Evolutionary conservation across 2,797 vertebrate genomes (phyloP).

Genomic region (Hippocampus kuda): DNA sequence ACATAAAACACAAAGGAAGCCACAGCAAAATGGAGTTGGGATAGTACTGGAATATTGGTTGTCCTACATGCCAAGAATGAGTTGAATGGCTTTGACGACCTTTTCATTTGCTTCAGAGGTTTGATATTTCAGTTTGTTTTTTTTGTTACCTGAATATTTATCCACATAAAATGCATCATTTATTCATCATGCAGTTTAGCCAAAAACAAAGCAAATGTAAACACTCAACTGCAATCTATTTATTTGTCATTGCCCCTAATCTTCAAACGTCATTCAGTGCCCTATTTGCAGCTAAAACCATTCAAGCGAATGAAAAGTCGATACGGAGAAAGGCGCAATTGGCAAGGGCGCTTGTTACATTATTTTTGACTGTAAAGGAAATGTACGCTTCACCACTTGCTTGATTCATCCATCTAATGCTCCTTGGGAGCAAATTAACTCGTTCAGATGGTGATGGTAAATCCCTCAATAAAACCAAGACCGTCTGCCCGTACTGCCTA

Average conservation of each 20-base stretch:
- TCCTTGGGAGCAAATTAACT: neutral
- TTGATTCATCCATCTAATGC: neutral
- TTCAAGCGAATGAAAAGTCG: neutral
- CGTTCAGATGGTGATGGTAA: neutral
- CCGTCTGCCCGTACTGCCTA: neutral
- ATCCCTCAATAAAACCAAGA: neutral
- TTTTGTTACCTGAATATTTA: too few species aligned
- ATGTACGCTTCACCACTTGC: neutral
- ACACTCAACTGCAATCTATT: neutral
- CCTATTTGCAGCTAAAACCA: neutral
- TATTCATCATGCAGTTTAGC: neutral
- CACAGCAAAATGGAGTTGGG: too few species aligned
- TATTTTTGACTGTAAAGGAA: neutral
- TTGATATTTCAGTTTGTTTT: too few species aligned
- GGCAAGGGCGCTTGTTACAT: neutral
- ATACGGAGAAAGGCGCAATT: neutral
- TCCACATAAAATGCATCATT: too few species aligned
- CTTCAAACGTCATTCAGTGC: too few species aligned
- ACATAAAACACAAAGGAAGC: too few species aligned
- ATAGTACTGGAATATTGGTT: too few species aligned
- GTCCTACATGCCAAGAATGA: too few species aligned
- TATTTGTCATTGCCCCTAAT: neutral
- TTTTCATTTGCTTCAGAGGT: too few species aligned
- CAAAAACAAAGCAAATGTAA: neutral
- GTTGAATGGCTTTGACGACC: too few species aligned